These are phyloP conservation scores for Hemiscyllium ocellatum DNA, from an alignment of 2,113 vertebrate genomes.

Conservation along the genomic window DNA sequence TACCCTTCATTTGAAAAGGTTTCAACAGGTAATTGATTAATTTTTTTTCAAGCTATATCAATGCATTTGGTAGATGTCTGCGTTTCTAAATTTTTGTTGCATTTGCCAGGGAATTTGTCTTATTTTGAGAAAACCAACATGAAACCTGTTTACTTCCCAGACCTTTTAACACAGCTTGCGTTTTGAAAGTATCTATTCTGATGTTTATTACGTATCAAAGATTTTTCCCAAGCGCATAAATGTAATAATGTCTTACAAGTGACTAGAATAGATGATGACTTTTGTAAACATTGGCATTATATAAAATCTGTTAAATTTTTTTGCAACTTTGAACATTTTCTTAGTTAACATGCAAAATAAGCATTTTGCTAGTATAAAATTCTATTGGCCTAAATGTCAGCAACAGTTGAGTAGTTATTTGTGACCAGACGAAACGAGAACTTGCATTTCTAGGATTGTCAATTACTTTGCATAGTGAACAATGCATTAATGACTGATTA, in stretches of 20 bases:
- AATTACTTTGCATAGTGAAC: not conserved
- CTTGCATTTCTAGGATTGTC: not conserved
- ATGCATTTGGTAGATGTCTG: not conserved
- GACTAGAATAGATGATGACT: not conserved
- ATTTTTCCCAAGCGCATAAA: not conserved
- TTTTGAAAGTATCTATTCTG: not conserved
- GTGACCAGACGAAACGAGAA: not conserved
- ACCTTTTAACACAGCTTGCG: not conserved
- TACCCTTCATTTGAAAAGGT: constrained; percentile 92
- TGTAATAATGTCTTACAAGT: not conserved
- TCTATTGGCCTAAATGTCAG: not conserved
- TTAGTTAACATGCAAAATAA: not conserved
- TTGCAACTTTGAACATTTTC: not conserved
- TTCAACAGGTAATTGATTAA: constrained; percentile 72
- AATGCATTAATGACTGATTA: not conserved
- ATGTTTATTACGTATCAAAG: not conserved
- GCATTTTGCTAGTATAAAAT: not conserved
- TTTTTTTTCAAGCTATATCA: not conserved
- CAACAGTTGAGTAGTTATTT: not conserved
- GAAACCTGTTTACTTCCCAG: not conserved
- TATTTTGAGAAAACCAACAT: not conserved
- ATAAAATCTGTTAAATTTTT: not conserved
- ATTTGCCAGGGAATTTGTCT: not conserved
- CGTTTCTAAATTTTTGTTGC: not conserved
- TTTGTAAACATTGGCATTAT: not conserved